Base-by-base conservation (phyloP, 2,888 invertebrate genomes). In the Lasiommata megera region DNA sequence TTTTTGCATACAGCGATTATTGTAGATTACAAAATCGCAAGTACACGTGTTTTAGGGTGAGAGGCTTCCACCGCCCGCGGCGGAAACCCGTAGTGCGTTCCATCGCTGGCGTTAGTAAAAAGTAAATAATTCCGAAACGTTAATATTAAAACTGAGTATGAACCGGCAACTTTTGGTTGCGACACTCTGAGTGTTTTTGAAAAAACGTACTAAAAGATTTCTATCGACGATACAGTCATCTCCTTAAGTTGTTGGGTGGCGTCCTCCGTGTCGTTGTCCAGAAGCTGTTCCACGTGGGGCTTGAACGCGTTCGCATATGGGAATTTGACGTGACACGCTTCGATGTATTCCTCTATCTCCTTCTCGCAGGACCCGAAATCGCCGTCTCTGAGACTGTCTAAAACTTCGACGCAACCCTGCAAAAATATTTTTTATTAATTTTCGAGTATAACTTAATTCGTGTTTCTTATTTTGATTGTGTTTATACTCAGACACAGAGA, bases 371-470 rank as follows among this genome's bases (percentile, higher is more conserved):
- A 84, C 0, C 97, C 97, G 79, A 98, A 96, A 70, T 95, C 95
- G 53, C 96, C 97, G 66, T 93, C 93, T 67, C 93, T 92, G 72
- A 98, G 92, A 65, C 95, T 94, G 66, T 95, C 94, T 69, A 96
- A 91, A 58, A 97, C 94, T 70, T 95, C 94, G 66, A 94, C 93
- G 88, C 97, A 97, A 73, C 93, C 95, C 95, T 96, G 88, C n/a
- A 92, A 67, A 48, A 37, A 14, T 18, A n/a, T 7, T 6, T n/a
- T n/a, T 23, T 23, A 23, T 23, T 23, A 23, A 3, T 23, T 3
- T 23, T 3, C 23, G 5, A 23, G 5, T 23, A 23, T 3, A 23
- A 23, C 5, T 23, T n/a, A n/a, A n/a, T n/a, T n/a, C n/a, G n/a
- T n/a, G n/a, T n/a, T n/a, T n/a, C n/a, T n/a, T n/a, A n/a, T n/a